Percentiles rank a stretch among this genome's conserved stretches.
Evolutionary conservation across 2,113 vertebrate genomes (phyloP).

Genomic region (Rattus norvegicus): GRCr8 NC_086027.1:2742001-2742500

Average conservation of each 20-base stretch:
- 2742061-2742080: conserved; percentile 98
- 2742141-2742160: conserved; percentile 99
- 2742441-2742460: conserved; percentile 95
- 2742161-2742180: conserved; percentile 96
- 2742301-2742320: conserved; percentile 98
- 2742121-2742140: conserved; percentile 99
- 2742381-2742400: conserved; percentile 99
- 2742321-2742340: conserved; percentile 99
- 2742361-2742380: conserved; percentile 98
- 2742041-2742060: conserved; percentile 98
- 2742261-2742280: conserved; percentile 99
- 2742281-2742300: conserved; percentile 99
- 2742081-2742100: conserved; percentile 96
- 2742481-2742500: conserved; percentile 94
- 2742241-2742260: conserved; percentile 95
- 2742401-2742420: conserved; percentile 97
- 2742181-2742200: conserved; percentile 98
- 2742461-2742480: conserved; percentile 94
- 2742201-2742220: conserved; percentile 99
- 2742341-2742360: conserved; percentile 96
- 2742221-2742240: conserved; percentile 99
- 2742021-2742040: conserved; percentile 94
- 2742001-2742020: conserved; percentile 94
- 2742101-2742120: conserved; percentile 96
- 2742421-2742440: conserved; percentile 95